Evolutionary conservation across 2,113 vertebrate genomes (phyloP).

Genomic region (human (Homo sapiens)): DNA sequence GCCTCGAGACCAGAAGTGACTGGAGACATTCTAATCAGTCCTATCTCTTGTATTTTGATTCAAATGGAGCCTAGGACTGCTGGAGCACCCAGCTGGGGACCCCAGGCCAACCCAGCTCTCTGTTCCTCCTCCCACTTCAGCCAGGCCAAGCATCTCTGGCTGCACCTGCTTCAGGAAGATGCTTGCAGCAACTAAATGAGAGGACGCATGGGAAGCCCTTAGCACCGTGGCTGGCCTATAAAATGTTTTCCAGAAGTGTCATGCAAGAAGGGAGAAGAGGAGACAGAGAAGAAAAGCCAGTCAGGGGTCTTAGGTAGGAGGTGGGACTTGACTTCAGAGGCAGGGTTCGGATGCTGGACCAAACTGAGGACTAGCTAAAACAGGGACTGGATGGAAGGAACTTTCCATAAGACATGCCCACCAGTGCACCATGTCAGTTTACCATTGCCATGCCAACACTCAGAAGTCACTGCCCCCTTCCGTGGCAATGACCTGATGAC

Average conservation of each 20-base stretch:
- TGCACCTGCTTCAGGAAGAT: neutral
- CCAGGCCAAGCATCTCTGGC: neutral
- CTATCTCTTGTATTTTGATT: accelerated
- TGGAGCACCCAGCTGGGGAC: accelerated
- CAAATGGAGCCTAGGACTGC: accelerated
- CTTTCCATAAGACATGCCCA: no score
- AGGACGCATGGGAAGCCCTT: neutral
- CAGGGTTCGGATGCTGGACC: no score
- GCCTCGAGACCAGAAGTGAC: neutral
- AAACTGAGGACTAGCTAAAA: no score
- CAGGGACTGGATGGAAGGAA: no score
- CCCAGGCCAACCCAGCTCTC: accelerated
- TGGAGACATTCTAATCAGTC: accelerated
- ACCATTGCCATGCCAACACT: no score
- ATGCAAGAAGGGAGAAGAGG: neutral
- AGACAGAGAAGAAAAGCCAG: neutral
- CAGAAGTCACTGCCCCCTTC: no score
- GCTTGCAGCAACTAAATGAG: no score
- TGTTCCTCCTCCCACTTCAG: neutral
- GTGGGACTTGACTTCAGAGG: no score
- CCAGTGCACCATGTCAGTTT: no score
- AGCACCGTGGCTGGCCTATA: neutral
- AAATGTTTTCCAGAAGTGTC: no score
- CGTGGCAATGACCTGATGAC: no score
- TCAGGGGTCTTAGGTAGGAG: neutral